Base-by-base conservation (phyloP, 2,888 invertebrate genomes). In the Nasonia oneida region DNA sequence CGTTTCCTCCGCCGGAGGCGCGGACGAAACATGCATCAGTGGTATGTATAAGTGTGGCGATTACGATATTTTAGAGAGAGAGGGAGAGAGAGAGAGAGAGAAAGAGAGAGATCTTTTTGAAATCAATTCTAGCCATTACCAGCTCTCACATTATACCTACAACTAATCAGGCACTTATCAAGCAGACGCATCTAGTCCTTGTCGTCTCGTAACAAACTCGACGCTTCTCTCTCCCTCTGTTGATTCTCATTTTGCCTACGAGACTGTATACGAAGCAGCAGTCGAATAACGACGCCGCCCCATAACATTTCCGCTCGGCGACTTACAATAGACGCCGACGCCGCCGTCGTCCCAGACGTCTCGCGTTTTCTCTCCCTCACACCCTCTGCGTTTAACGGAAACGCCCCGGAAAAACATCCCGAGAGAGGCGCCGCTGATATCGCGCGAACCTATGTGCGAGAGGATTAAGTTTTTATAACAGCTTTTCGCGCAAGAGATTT, bases 121-220 rank as follows among this genome's bases (percentile, higher is more conserved):
- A 79, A 78, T 64, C 47, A 70, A 79, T 79, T 70, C 79, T 29
- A 2, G 2, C 47, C 8, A 12, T 47, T 10, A 47, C 47, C 10
- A 2, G 2, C 53, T 2, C 53, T 0, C 53, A 18, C 15, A 18
- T 53, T 15, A 53, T 10, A 10, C 50, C 12, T 15, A 14, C 53
- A 57, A 76, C 33, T 77, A 77, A 77, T 77, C 76, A 33, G 33
- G 76, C 76, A 37, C n/a, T 76, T 76, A 76, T 76, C 76, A 61
- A 33, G 29, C 57, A 57, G 53, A 61, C 33, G 76, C 76, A 77
- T 77, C 61, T 57, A 18, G 53, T 53, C 18, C 53, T 61, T n/a
- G 57, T 61, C 57, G n/a, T 18, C 29, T 29, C 6, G 57, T 23
- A 61, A 18, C 57, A 61, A 61, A 61, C 57, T 23, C 74, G 23